Evolutionary conservation across 2,888 invertebrate genomes (phyloP).

Genomic region (Alentia gelatinosa): DNA sequence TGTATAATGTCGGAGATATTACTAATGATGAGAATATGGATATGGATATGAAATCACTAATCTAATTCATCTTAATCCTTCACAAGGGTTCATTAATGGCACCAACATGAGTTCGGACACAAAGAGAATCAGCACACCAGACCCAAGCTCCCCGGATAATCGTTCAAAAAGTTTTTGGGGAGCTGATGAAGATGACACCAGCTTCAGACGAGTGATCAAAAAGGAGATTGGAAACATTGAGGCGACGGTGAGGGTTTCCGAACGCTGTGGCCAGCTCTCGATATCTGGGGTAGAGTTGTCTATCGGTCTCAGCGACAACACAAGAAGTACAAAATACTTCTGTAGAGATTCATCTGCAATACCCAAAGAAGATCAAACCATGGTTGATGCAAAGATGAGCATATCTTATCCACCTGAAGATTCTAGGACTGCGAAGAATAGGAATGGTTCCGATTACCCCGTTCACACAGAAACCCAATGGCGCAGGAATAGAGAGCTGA

Average conservation of each 20-base stretch:
- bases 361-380: neutral
- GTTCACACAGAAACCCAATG: neutral
- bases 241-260: neutral
- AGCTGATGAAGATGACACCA: too few species aligned
- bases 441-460: neutral
- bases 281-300: neutral
- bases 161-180: too few species aligned
- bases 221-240: neutral
- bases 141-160: too few species aligned
- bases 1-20: too few species aligned
- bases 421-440: neutral
- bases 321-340: neutral
- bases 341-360: neutral
- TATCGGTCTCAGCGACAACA: neutral
- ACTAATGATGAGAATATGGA: too few species aligned
- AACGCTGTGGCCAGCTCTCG: neutral
- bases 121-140: too few species aligned
- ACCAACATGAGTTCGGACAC: too few species aligned
- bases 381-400: too few species aligned
- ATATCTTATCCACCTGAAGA: neutral
- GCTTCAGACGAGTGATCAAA: too few species aligned
- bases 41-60: too few species aligned
- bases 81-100: too few species aligned
- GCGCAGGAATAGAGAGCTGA: neutral
- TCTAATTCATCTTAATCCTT: too few species aligned